Evolutionary conservation across 2,888 invertebrate genomes (phyloP).

Genomic region (Agonopterix subpropinquella): DNA sequence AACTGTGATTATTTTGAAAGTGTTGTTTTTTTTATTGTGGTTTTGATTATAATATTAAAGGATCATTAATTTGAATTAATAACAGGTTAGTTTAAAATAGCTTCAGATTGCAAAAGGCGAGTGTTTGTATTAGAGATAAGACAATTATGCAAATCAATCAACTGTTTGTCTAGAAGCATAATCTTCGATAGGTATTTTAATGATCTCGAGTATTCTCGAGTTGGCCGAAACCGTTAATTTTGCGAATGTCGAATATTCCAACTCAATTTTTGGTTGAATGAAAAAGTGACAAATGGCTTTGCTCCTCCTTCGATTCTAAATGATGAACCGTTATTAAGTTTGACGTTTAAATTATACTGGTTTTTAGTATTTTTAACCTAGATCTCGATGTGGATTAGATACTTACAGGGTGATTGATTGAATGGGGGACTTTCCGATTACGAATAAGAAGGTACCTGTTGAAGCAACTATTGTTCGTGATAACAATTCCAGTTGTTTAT

Average conservation of each 20-base stretch:
- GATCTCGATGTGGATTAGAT: too few species aligned
- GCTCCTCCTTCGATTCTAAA: conserved; percentile 14
- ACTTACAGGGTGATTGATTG: too few species aligned
- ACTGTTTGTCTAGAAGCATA: neutral
- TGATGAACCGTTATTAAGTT: neutral
- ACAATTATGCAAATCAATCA: conserved; percentile 5
- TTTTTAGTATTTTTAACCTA: neutral
- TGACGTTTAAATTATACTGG: neutral
- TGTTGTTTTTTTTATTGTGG: too few species aligned
- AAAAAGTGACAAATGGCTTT: conserved; percentile 21
- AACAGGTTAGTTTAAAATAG: too few species aligned
- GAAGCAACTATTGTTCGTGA: too few species aligned
- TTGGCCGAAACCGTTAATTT: conserved; percentile 32
- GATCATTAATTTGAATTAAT: too few species aligned
- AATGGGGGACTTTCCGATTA: too few species aligned
- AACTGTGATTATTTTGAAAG: too few species aligned
- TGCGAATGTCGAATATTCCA: conserved; percentile 22
- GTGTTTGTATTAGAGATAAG: conserved; percentile 1
- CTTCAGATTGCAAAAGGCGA: neutral
- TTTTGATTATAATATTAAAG: too few species aligned
- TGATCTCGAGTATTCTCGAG: neutral
- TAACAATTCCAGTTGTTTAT: too few species aligned
- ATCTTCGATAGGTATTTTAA: too few species aligned
- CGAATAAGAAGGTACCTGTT: too few species aligned
- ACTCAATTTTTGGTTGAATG: conserved; percentile 13